Evolutionary conservation across 2,888 invertebrate species (phyloP).

Genomic region (Stictocephala bisonia): DNA sequence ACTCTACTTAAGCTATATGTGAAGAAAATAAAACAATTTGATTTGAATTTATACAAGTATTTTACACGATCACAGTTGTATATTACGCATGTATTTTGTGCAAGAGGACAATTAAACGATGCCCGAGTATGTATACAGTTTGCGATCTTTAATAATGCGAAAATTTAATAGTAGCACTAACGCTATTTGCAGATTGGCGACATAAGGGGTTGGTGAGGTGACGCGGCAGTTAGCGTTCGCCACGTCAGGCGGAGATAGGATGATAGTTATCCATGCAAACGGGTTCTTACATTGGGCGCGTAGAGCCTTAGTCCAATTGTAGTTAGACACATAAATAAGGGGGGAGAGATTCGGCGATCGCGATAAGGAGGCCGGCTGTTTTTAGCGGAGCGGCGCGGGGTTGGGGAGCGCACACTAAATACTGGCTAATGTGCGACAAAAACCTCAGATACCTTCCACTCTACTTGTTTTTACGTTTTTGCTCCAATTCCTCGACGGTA

Average conservation of each 20-base stretch:
- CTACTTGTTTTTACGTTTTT: too few relatives aligned
- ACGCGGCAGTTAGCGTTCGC: conserved; percentile 23
- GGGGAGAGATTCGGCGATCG: conserved; percentile 40
- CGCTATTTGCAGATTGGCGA: too few relatives aligned
- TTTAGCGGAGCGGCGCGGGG: conserved; percentile 21
- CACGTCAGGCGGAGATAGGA: conserved; percentile 7
- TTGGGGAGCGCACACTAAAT: conserved; percentile 48
- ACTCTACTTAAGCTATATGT: too few relatives aligned
- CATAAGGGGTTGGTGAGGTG: not conserved
- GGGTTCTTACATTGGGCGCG: conserved; percentile 30
- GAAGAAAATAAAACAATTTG: too few relatives aligned
- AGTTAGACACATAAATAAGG: conserved; percentile 40
- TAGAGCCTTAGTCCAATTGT: conserved; percentile 28
- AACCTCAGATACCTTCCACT: conserved; percentile 45
- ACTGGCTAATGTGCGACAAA: conserved; percentile 50
- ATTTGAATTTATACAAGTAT: too few relatives aligned
- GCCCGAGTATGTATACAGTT: too few relatives aligned
- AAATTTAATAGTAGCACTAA: too few relatives aligned
- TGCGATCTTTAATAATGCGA: too few relatives aligned
- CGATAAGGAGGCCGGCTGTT: conserved; percentile 29
- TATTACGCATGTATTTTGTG: too few relatives aligned
- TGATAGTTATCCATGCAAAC: conserved; percentile 35
- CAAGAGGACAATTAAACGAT: too few relatives aligned
- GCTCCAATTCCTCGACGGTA: too few relatives aligned
- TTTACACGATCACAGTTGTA: too few relatives aligned